phyloP scores from a whole-genome alignment of 2,888 invertebrate species.

The Euspilapteryx auroguttella region DNA sequence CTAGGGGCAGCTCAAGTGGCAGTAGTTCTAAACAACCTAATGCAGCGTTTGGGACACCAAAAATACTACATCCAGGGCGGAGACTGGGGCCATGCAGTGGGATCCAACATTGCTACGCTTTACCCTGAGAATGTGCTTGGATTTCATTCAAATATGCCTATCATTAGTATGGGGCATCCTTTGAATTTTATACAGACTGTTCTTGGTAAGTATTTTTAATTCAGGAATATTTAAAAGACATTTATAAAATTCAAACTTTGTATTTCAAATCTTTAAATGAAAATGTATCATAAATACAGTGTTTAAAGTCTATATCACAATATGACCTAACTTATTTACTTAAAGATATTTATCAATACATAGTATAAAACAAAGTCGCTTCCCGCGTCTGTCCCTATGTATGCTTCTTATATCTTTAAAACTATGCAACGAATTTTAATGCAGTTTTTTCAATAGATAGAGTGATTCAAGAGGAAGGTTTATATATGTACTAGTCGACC shows the following conservation, averaged over 20 bases:
- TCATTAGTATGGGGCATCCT: not conserved
- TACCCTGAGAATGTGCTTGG: slow-evolving; percentile 39
- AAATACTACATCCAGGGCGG: slow-evolving; percentile 74
- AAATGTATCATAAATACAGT: too few species aligned
- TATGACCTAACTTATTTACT: too few species aligned
- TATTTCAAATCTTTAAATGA: not conserved
- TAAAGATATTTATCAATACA: too few species aligned
- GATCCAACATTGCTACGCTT: slow-evolving; percentile 44
- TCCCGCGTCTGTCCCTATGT: too few species aligned
- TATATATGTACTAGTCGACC: too few species aligned
- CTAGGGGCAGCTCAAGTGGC: slow-evolving; percentile 51
- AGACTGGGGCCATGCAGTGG: slow-evolving; percentile 68
- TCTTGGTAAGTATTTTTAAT: slow-evolving; percentile 1
- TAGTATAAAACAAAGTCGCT: too few species aligned
- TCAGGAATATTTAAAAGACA: not conserved
- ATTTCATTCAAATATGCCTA: slow-evolving; percentile 51
- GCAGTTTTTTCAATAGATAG: too few species aligned
- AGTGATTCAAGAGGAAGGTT: too few species aligned
- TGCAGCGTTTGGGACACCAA: slow-evolving; percentile 66
- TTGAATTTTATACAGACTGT: not conserved
- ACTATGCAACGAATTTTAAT: too few species aligned
- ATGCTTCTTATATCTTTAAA: too few species aligned
- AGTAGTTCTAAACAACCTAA: slow-evolving; percentile 65
- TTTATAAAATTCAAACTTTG: not conserved
- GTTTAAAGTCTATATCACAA: too few species aligned